Evolutionary conservation across 1,140 invertebrate species (phyloP).

Genomic region (Pachypeltis micranthus): DNA sequence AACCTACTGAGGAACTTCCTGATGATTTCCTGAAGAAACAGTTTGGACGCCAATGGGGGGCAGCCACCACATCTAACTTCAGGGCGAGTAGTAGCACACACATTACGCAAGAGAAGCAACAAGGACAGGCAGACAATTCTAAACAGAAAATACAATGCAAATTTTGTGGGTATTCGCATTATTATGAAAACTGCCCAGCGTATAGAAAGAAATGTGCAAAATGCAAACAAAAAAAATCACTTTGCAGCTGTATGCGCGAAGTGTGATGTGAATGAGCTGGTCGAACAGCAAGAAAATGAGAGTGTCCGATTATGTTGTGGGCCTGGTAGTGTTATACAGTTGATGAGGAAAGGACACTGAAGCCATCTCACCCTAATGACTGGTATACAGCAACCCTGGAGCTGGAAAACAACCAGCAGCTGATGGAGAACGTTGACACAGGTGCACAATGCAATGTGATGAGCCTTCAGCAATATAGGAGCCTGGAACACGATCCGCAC

Average conservation of each 20-base stretch:
- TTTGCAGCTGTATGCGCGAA: conserved; percentile 9
- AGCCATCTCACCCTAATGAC: neutral
- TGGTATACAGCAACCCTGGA: conserved; percentile 2
- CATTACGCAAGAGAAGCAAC: neutral
- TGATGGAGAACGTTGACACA: conserved; percentile 4
- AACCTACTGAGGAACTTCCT: conserved; percentile 2
- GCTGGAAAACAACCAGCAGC: conserved; percentile 4
- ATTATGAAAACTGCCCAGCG: conserved; percentile 4
- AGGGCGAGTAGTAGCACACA: neutral
- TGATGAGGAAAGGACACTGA: neutral
- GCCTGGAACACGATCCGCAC: conserved; percentile 1
- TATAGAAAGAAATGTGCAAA: conserved; percentile 5
- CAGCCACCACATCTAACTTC: neutral
- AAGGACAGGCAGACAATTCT: neutral
- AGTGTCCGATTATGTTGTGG: neutral
- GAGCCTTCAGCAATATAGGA: conserved; percentile 1
- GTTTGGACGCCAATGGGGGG: neutral
- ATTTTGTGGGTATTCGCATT: conserved; percentile 11
- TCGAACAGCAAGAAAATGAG: neutral
- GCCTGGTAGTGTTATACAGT: neutral
- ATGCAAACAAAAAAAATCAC: conserved; percentile 13
- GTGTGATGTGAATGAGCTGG: neutral
- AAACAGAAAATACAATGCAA: conserved; percentile 1
- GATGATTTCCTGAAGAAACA: conserved; percentile 5
- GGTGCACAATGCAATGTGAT: conserved; percentile 1